Evolutionary conservation across 2,888 invertebrate species (phyloP).

Genomic region (Strigamia maritima): DNA sequence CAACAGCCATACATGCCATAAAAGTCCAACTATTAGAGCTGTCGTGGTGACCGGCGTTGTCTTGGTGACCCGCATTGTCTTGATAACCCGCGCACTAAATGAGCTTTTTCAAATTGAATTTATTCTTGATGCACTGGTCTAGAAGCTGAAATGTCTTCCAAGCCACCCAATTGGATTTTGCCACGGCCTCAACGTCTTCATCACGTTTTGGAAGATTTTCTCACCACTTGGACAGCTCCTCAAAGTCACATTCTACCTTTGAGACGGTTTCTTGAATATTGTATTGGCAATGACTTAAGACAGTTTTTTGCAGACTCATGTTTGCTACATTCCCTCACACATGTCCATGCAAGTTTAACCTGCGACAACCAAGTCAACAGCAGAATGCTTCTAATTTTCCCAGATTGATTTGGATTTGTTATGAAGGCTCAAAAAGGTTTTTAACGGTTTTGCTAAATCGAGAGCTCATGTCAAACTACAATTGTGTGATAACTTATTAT

Average conservation of each 20-base stretch:
- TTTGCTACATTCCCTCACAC: constrained; percentile 48
- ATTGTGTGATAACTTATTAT: too few relatives aligned
- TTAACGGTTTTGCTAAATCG: too few relatives aligned
- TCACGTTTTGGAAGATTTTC: constrained; percentile 55
- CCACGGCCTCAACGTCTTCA: constrained; percentile 52
- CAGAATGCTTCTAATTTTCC: too few relatives aligned
- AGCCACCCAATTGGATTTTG: constrained; percentile 44
- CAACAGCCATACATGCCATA: too few relatives aligned
- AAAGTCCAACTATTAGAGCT: too few relatives aligned
- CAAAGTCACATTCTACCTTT: constrained; percentile 52
- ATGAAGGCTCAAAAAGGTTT: neutral
- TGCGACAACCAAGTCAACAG: constrained; percentile 15
- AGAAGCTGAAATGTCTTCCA: constrained; percentile 44
- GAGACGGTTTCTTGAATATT: constrained; percentile 48
- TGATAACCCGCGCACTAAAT: too few relatives aligned
- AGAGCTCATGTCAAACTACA: too few relatives aligned
- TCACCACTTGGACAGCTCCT: constrained; percentile 52
- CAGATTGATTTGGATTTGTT: neutral
- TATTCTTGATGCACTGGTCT: constrained; percentile 38
- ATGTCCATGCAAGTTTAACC: constrained; percentile 6
- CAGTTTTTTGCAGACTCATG: constrained; percentile 50
- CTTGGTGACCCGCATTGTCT: too few relatives aligned
- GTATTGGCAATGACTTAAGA: constrained; percentile 48
- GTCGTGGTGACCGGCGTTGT: too few relatives aligned
- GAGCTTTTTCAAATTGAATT: too few relatives aligned